A percentile compares a stretch with the other conserved stretches of the same genome.
These are phyloP conservation scores for Sebastes itinus DNA, from an alignment of 2,797 vertebrate species.

Conservation along the genomic window DNA sequence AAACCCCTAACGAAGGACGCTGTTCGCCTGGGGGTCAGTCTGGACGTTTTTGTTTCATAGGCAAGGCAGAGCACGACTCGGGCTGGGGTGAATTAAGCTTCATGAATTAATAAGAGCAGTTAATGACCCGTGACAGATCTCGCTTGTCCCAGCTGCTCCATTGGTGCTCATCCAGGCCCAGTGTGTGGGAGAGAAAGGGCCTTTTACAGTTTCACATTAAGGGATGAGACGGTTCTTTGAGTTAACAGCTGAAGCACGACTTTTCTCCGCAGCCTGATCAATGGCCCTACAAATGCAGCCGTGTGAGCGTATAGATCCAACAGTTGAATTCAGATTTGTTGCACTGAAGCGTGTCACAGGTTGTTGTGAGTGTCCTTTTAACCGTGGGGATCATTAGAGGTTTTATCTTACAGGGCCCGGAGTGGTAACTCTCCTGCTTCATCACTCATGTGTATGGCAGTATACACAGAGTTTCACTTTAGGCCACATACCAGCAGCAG, in stretches of 20 bases:
- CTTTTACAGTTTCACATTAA: conserved; percentile 37
- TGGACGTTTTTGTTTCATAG: conserved; percentile 47
- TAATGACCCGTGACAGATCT: conserved; percentile 70
- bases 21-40: conserved; percentile 21
- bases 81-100: conserved; percentile 51
- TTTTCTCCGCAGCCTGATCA: conserved; percentile 40
- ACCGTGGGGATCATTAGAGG: conserved; percentile 48
- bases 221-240: conserved; percentile 52
- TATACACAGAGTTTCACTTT: conserved; percentile 36
- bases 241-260: conserved; percentile 34
- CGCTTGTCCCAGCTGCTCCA: conserved; percentile 64
- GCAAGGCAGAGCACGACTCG: conserved; percentile 25
- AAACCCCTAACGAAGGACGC: conserved; percentile 9
- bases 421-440: conserved; percentile 15
- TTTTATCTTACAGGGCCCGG: conserved; percentile 49
- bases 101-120: conserved; percentile 73
- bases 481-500: conserved; percentile 36
- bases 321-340: conserved; percentile 15
- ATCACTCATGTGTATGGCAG: not conserved
- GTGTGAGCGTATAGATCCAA: conserved; percentile 11
- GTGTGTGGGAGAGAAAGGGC: conserved; percentile 44
- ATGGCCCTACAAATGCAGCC: conserved; percentile 12
- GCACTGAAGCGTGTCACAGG: conserved; percentile 36
- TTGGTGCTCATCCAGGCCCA: conserved; percentile 45
- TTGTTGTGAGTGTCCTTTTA: conserved; percentile 46